Evolutionary conservation across 2,888 invertebrate species (phyloP), one percentile per base, ranked within the genome.

Genomic region (Amphipyra berbera): DNA sequence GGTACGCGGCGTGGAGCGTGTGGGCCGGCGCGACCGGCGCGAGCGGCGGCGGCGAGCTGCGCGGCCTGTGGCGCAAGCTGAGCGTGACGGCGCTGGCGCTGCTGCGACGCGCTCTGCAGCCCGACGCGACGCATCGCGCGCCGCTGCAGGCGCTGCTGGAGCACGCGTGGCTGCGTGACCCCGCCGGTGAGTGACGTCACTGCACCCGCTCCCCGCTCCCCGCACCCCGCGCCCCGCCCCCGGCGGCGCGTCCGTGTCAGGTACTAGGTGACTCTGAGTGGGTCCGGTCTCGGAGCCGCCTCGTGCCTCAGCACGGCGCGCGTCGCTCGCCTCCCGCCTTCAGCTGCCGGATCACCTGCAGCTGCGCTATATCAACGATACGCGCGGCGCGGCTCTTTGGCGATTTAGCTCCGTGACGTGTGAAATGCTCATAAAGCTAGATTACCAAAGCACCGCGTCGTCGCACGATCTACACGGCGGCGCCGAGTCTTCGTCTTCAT

Each of bases 231-330:
- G 69, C 65, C 27, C 62, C 56, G 47, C 6, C n/a, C 15, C 37
- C 42, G 15, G 73, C 55, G 52, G 57, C 76, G 62, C 63, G 63
- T 48, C 71, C 68, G 92, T 95, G 94, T 96, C 97, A 97, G 97
- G 97, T 97, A 97, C 97, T 97, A 96, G 97, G 97, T 97, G 97
- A 97, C 97, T 97, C 97, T 97, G 97, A 97, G 96, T 95, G 89
- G 88, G 84, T 81, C 77, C 21, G 84, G 87, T 91, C 95, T 95
- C 95, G 94, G 95, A 94, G 94, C 88, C 88, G 91, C 93, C 95
- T 92, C 82, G 95, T 95, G 90, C 93, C 95, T 95, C 90, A 89
- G 87, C 89, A 89, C 88, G 90, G 88, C 82, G 73, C 72, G 71
- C 76, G 68, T 67, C 71, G 68, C 63, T 59, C 59, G 62, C 59